Evolutionary conservation across 2,113 vertebrate species (phyloP), one percentile per base, ranked within the genome.

Genomic region (Leucosticte australis): DNA sequence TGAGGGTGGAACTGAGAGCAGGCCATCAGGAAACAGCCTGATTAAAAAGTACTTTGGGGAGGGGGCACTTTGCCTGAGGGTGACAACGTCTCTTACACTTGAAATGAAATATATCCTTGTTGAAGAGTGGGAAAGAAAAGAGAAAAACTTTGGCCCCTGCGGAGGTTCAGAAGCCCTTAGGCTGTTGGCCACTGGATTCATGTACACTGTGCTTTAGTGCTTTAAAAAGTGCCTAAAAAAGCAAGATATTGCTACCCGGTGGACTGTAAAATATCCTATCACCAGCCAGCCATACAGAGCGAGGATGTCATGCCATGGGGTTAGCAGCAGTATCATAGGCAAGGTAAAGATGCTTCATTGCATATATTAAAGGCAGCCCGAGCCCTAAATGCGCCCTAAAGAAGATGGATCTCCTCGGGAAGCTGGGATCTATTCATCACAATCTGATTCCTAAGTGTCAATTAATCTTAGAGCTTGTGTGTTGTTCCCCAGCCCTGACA

Each of bases 311-410:
- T 90, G 92, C 69, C 89, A 83, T 20, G 90, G 92, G 75, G 89
- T 93, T 94, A 89, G 87, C 90, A 83, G 94, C 84, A 20, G 92
- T 52, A 83, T 85, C 79, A 46, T 33, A 87, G 80, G 91, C 86
- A 82, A 95, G 93, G 95, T 93, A 96, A 94, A 95, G 96, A 95
- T 90, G 92, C 87, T 94, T 96, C 94, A 90, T 85, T 87, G 95
- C 94, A 96, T 96, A 88, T 49, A 93, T 95, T 97, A 96, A 92
- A 95, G 94, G 89, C 95, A 92, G 89, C 74, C 93, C 19, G 63
- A 89, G 94, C 93, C 93, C 93, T 97, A 94, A 93, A 95, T 60
- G 78, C 67, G 53, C 89, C 83, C 82, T 76, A 84, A 81, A 85
- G 80, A 71, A 94, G 88, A 81, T 93, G 65, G 79, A 94, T 87